Evolutionary conservation across 1,140 invertebrate genomes (phyloP).

Genomic region (Charaxes varanes): DNA sequence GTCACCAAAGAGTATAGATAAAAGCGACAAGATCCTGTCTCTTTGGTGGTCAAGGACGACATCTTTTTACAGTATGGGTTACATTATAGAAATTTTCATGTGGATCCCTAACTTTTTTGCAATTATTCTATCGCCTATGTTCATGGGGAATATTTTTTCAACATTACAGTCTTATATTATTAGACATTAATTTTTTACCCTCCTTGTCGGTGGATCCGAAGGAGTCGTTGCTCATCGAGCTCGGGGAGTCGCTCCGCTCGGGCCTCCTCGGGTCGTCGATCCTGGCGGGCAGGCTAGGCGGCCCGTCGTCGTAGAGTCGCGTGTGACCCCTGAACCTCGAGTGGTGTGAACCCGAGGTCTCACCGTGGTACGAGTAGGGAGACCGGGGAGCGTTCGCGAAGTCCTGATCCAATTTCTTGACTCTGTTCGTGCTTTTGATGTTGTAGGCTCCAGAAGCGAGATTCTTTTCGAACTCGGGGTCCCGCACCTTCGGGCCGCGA

Average conservation of each 20-base stretch:
- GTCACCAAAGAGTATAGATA: too few species aligned
- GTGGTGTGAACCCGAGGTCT: constrained; percentile 20
- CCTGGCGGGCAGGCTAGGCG: constrained; percentile 35
- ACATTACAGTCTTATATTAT: too few species aligned
- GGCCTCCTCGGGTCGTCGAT: constrained; percentile 31
- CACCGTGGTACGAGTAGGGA: constrained; percentile 37
- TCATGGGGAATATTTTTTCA: too few species aligned
- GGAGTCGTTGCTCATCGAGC: constrained; percentile 79
- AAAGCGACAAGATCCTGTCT: too few species aligned
- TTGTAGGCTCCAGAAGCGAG: constrained; percentile 80
- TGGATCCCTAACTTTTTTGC: too few species aligned
- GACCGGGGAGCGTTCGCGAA: constrained; percentile 25
- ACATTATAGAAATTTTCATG: too few species aligned
- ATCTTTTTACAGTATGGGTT: too few species aligned
- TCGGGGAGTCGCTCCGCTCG: constrained; percentile 74
- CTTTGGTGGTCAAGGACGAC: too few species aligned
- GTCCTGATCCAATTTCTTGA: constrained; percentile 34
- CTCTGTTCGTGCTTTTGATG: constrained; percentile 46
- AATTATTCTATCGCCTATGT: too few species aligned
- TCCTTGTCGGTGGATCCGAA: constrained; percentile 82
- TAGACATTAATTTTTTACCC: too few species aligned
- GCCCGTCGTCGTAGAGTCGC: constrained; percentile 32
- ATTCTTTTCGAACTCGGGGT: constrained; percentile 60
- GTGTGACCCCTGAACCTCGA: constrained; percentile 22
- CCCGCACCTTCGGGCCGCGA: constrained; percentile 23